Evolutionary conservation across 1,140 invertebrate species (phyloP), one percentile per base, ranked within the genome.

Genomic region (Lepeophtheirus salmonis): DNA sequence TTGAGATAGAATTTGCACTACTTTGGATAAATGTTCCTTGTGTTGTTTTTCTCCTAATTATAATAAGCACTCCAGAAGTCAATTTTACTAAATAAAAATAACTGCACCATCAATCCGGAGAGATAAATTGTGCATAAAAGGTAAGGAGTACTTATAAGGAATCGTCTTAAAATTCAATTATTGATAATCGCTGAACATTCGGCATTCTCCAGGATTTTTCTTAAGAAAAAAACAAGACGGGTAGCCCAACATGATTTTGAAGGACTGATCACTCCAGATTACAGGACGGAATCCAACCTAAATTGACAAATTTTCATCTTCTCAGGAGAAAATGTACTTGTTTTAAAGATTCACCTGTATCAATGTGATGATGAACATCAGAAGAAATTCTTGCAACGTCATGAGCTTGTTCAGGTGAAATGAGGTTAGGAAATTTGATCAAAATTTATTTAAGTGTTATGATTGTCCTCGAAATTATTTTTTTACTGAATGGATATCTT

Each of bases 361-460:
- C 30, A n/a, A 88, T 68, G n/a, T 41, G 30, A 41, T 41, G 30
- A 41, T 41, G 30, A 41, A 41, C n/a, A n/a, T n/a, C 30, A 41
- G 6, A 6, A n/a, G 30, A n/a, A 41, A 41, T 41, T n/a, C n/a
- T n/a, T n/a, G n/a, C n/a, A n/a, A n/a, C n/a, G n/a, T n/a, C n/a
- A n/a, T n/a, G n/a, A n/a, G n/a, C n/a, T n/a, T n/a, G n/a, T n/a
- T n/a, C n/a, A n/a, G n/a, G n/a, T n/a, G n/a, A n/a, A n/a, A n/a
- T n/a, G n/a, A n/a, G n/a, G n/a, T n/a, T n/a, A n/a, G n/a, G n/a
- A n/a, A n/a, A n/a, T n/a, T n/a, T n/a, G n/a, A n/a, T n/a, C n/a
- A n/a, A n/a, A n/a, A n/a, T n/a, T n/a, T n/a, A n/a, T n/a, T n/a
- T n/a, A n/a, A n/a, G n/a, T n/a, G n/a, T n/a, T n/a, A n/a, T n/a